phyloP scores from a whole-genome alignment of 2,797 vertebrate genomes.

The Microhierax caerulescens region DNA sequence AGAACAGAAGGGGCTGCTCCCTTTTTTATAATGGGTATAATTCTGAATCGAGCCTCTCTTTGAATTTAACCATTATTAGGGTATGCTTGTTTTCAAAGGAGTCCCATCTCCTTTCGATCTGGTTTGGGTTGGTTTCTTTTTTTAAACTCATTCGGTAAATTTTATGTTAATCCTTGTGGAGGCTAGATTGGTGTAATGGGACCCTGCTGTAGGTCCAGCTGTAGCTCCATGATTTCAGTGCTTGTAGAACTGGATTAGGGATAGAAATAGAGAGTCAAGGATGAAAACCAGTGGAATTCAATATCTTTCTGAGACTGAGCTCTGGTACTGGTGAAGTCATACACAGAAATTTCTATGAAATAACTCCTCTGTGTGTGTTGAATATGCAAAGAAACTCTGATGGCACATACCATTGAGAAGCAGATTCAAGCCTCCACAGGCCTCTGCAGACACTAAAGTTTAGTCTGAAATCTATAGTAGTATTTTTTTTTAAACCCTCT shows the following conservation, averaged over 20 bases:
- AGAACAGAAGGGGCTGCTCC: neutral
- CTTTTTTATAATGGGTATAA: neutral
- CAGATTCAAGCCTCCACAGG: neutral
- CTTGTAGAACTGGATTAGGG: neutral
- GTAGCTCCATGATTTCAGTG: neutral
- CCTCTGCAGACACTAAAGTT: neutral
- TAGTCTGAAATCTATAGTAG: constrained; percentile 2
- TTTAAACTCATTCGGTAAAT: neutral
- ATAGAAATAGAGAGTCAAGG: neutral
- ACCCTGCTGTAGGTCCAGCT: neutral
- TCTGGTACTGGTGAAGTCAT: neutral
- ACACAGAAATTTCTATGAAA: neutral
- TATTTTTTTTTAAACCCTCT: neutral
- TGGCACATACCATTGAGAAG: neutral
- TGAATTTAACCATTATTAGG: neutral
- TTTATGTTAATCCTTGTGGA: neutral
- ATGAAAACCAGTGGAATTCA: neutral
- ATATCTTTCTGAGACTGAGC: neutral
- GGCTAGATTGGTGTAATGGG: neutral
- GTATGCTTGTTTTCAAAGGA: neutral
- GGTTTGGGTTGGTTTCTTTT: no score
- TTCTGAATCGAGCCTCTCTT: neutral
- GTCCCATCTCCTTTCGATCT: neutral
- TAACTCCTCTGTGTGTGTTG: neutral
- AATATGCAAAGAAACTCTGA: neutral